A percentile compares a stretch with the other conserved stretches of the same genome.
Conservation (phyloP, 2,113 vertebrate genomes). For the Phalacrocorax brasilianus region DNA sequence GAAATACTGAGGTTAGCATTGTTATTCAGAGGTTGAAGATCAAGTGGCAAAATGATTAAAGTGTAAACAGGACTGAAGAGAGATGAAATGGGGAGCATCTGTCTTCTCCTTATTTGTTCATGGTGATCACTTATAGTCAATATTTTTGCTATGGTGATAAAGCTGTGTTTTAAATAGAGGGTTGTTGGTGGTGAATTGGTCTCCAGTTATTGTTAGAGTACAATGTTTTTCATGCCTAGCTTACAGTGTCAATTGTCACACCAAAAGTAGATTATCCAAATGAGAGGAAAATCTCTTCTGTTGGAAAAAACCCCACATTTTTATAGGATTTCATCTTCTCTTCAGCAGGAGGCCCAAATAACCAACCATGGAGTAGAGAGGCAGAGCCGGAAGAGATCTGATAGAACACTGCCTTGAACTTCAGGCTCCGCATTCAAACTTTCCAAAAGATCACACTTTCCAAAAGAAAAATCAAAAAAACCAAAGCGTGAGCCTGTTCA, state of each 20-base stretch:
- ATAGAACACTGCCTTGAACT: neutral
- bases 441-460: neutral
- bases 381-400: neutral
- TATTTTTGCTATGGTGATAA: neutral
- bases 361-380: neutral
- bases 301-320: neutral
- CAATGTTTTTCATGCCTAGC: neutral
- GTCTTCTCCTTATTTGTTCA: neutral
- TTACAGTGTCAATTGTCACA: neutral
- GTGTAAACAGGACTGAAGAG: constrained; percentile 8
- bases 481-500: neutral
- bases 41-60: constrained; percentile 44
- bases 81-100: neutral
- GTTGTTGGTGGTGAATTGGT: neutral
- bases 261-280: neutral
- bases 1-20: constrained; percentile 2
- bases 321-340: neutral
- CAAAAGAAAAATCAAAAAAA: neutral
- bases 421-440: neutral
- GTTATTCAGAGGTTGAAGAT: constrained; percentile 43
- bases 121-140: neutral
- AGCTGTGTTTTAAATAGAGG: neutral
- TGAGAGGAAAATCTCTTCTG: neutral
- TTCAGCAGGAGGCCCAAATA: neutral
- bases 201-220: neutral